Conservation (phyloP, 2,113 vertebrate species). For the Loxodonta africana region DNA sequence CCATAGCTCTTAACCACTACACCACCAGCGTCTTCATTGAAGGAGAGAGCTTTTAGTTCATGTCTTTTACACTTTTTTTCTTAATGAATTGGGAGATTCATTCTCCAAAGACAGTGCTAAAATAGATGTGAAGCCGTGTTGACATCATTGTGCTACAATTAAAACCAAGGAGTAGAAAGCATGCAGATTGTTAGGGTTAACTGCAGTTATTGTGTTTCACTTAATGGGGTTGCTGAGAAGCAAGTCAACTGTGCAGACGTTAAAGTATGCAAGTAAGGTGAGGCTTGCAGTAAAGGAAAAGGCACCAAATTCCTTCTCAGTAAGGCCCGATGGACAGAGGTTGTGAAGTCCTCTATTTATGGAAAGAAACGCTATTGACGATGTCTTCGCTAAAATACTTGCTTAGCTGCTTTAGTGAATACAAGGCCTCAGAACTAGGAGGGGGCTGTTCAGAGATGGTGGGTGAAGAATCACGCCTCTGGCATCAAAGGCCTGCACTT, state of each 20-base stretch:
- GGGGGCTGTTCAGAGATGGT: not conserved
- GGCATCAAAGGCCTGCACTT: not conserved
- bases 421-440: not conserved
- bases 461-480: not conserved
- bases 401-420: not conserved
- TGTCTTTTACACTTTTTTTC: too few relatives aligned
- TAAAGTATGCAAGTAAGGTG: not conserved
- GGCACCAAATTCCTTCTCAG: not conserved
- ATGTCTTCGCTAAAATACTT: not conserved
- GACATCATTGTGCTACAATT: fast-evolving
- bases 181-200: not conserved
- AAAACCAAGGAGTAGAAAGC: too few relatives aligned
- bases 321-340: not conserved
- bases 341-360: not conserved
- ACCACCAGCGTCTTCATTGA: too few relatives aligned
- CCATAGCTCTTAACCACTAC: too few relatives aligned
- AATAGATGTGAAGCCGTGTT: not conserved
- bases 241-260: not conserved
- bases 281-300: not conserved
- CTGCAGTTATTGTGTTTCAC: not conserved
- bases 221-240: not conserved
- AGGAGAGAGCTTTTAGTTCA: not conserved
- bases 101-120: not conserved
- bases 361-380: too few relatives aligned
- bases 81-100: not conserved